Conservation (phyloP, 2,888 invertebrate genomes). For the Eilema depressum region DNA sequence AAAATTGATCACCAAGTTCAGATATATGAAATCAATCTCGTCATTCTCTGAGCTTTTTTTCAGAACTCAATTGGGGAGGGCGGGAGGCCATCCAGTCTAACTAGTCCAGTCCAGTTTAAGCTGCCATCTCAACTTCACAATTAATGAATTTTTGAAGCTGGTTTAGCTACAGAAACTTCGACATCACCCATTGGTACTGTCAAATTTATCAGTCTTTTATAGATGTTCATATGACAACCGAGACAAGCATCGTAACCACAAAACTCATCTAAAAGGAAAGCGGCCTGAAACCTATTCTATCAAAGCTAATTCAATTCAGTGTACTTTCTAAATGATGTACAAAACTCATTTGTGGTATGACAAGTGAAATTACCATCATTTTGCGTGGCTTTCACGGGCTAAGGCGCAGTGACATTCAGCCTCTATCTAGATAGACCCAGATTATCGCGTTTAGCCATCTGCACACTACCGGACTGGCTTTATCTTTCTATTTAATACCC, state of each 20-base stretch:
- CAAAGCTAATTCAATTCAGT: conserved; percentile 73
- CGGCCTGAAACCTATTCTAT: conserved; percentile 45
- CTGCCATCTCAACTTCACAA: too few relatives aligned
- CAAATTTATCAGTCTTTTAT: too few relatives aligned
- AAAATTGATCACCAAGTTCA: too few relatives aligned
- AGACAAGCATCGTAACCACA: neutral
- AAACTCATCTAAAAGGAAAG: conserved; percentile 41
- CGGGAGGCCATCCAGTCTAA: too few relatives aligned
- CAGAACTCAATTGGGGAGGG: too few relatives aligned
- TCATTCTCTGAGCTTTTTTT: too few relatives aligned
- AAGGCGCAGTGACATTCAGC: conserved; percentile 62
- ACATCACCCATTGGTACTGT: too few relatives aligned
- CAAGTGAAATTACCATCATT: conserved; percentile 73
- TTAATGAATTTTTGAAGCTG: too few relatives aligned
- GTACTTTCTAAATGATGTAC: conserved; percentile 83
- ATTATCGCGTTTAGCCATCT: conserved; percentile 68
- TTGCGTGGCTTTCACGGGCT: conserved; percentile 67
- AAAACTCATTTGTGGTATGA: conserved; percentile 81
- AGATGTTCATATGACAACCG: too few relatives aligned
- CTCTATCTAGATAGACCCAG: conserved; percentile 72
- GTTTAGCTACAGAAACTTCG: too few relatives aligned
- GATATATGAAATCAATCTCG: too few relatives aligned
- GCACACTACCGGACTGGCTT: conserved; percentile 58
- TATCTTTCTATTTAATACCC: conserved; percentile 65
- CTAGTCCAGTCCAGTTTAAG: too few relatives aligned